A percentile compares a stretch with the other conserved stretches of the same genome.
These are phyloP conservation scores for Romanogobio albipinnatus DNA, from an alignment of 2,113 vertebrate genomes.

Conservation along the genomic window DNA sequence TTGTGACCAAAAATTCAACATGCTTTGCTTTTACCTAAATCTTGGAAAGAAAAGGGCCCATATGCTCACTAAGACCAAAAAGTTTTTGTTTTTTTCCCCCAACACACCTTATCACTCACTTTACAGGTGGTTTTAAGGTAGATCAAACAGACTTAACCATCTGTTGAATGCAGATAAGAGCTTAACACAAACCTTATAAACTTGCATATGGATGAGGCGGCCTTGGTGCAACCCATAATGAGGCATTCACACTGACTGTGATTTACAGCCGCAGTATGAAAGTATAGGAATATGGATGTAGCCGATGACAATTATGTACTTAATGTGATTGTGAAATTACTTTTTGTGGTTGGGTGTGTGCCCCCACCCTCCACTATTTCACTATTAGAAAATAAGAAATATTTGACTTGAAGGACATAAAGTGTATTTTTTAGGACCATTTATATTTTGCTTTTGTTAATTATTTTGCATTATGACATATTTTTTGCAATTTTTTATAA, in stretches of 20 bases:
- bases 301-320: background rate
- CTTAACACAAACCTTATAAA: background rate
- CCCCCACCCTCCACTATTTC: too few species aligned
- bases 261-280: background rate
- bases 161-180: slow-evolving; percentile 47
- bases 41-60: background rate
- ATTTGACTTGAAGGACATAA: background rate
- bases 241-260: background rate
- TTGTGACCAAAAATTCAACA: background rate
- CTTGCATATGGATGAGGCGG: background rate
- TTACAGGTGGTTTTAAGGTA: slow-evolving; percentile 37
- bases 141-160: slow-evolving; percentile 33
- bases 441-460: background rate
- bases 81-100: background rate
- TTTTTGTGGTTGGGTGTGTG: background rate
- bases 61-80: background rate
- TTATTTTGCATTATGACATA: too few species aligned
- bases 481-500: too few species aligned
- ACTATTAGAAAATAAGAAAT: background rate
- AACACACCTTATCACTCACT: slow-evolving; percentile 30
- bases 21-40: background rate
- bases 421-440: background rate
- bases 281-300: too few species aligned
- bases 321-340: background rate
- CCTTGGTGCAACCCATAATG: background rate